Evolutionary conservation across 2,797 vertebrate species (phyloP).

Genomic region (Cyprinodon diabolis): DNA sequence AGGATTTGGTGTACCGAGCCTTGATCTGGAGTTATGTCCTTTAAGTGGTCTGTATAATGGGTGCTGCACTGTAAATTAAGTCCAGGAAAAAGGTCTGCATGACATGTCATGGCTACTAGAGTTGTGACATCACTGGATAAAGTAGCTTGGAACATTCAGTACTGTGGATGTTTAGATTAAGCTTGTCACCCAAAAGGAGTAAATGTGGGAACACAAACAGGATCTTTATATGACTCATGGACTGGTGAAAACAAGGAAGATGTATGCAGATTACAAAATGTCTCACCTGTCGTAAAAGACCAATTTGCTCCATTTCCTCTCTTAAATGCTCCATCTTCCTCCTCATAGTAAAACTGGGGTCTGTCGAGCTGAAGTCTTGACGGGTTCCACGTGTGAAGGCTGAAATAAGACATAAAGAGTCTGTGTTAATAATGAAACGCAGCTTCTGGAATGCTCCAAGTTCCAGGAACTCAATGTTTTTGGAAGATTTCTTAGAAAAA

Average conservation of each 20-base stretch:
- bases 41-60: no score
- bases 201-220: conserved; percentile 22
- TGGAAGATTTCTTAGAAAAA: background rate
- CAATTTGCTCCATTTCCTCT: conserved; percentile 95
- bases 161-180: background rate
- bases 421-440: conserved; percentile 16
- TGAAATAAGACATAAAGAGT: conserved; percentile 47
- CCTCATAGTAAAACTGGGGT: conserved; percentile 97
- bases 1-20: no score
- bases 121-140: no score
- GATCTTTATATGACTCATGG: conserved; percentile 4
- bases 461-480: background rate
- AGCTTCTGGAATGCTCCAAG: background rate
- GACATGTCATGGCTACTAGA: no score
- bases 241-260: background rate
- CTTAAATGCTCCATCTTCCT: conserved; percentile 98
- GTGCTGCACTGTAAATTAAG: no score
- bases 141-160: background rate
- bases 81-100: no score
- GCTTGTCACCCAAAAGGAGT: no score
- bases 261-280: conserved; percentile 9
- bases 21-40: no score
- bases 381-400: conserved; percentile 89
- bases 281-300: conserved; percentile 89
- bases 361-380: conserved; percentile 86